phyloP scores from a whole-genome alignment of 2,113 vertebrate species.

The Entomyzon cyanotis region DNA sequence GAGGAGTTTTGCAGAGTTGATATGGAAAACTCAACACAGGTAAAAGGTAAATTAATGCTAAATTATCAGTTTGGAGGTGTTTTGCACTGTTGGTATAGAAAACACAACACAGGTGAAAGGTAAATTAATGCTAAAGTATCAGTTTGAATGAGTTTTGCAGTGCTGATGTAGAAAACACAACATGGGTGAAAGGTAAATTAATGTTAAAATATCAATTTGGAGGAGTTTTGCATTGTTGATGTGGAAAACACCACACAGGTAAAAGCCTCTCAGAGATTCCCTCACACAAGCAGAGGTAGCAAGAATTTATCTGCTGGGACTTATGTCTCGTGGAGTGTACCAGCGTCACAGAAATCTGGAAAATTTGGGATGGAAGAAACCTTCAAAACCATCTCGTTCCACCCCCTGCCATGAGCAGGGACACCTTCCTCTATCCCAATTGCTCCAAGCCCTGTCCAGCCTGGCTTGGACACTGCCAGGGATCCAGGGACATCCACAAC shows the following conservation, averaged over 20 bases:
- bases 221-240: background rate
- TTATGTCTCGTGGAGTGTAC: background rate
- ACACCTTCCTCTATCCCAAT: background rate
- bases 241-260: rapidly evolving
- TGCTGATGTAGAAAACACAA: too few species aligned
- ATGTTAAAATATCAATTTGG: too few species aligned
- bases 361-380: background rate
- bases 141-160: too few species aligned
- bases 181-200: too few species aligned
- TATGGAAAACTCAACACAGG: too few species aligned
- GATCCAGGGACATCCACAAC: background rate
- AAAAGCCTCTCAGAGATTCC: background rate
- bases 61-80: background rate
- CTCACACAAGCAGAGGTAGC: background rate
- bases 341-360: background rate
- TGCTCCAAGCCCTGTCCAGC: background rate
- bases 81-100: background rate
- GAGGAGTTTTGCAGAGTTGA: background rate
- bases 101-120: too few species aligned
- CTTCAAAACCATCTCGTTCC: background rate
- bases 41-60: too few species aligned
- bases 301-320: background rate
- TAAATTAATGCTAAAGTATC: too few species aligned
- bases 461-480: background rate
- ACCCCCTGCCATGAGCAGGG: background rate